These are phyloP conservation scores for Orussus abietinus DNA, from an alignment of 1,140 invertebrate genomes.

Conservation along the genomic window DNA sequence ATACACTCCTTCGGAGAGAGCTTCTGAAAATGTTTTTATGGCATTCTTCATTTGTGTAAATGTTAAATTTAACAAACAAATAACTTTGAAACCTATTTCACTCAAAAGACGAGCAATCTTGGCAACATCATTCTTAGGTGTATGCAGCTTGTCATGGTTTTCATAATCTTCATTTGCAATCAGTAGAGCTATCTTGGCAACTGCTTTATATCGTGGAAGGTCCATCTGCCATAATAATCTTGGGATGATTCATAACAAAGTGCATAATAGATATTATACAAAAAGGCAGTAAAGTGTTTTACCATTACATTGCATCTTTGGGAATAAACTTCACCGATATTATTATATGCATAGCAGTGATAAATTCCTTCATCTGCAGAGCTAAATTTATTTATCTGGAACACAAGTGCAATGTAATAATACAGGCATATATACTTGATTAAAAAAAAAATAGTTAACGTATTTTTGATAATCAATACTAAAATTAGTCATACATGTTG, in stretches of 20 bases:
- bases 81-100: conserved; percentile 42
- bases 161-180: conserved; percentile 43
- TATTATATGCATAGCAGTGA: conserved; percentile 33
- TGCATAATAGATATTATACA: conserved; percentile 7
- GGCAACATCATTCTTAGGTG: conserved; percentile 39
- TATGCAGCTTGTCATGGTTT: conserved; percentile 28
- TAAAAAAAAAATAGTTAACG: conserved; percentile 9
- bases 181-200: conserved; percentile 42
- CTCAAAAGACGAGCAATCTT: conserved; percentile 36
- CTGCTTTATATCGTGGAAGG: conserved; percentile 31
- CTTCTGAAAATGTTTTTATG: conserved; percentile 32
- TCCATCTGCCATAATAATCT: conserved; percentile 23
- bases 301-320: conserved; percentile 29
- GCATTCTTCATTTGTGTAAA: conserved; percentile 39
- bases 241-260: conserved; percentile 5
- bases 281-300: conserved; percentile 16
- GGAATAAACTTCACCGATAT: conserved; percentile 29
- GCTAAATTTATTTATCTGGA: conserved; percentile 30
- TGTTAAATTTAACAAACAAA: conserved; percentile 35
- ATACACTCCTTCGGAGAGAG: conserved; percentile 36
- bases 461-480: too few relatives aligned
- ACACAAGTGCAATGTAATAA: conserved; percentile 12
- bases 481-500: too few relatives aligned
- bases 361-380: conserved; percentile 36
- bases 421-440: background rate